These are phyloP conservation scores for Agrotis puta DNA, from an alignment of 2,888 invertebrate genomes.

Conservation along the genomic window DNA sequence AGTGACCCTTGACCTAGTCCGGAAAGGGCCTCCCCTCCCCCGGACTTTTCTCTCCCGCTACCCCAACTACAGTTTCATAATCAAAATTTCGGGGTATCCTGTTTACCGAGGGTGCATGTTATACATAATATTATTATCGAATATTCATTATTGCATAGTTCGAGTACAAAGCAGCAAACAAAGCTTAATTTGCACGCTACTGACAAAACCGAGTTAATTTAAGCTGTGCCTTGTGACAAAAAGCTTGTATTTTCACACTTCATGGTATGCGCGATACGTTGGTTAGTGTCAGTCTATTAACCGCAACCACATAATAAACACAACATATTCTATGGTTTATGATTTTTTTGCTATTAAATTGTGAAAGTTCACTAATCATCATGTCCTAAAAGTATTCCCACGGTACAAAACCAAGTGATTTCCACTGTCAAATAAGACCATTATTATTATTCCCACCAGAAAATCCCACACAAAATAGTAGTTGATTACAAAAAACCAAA, in stretches of 20 bases:
- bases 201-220: neutral
- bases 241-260: neutral
- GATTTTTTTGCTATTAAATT: neutral
- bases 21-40: slow-evolving; percentile 66
- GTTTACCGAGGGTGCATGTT: slow-evolving; percentile 25
- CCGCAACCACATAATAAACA: neutral
- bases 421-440: neutral
- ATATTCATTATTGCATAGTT: slow-evolving; percentile 29
- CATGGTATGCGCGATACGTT: neutral
- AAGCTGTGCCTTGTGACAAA: neutral
- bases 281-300: neutral
- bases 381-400: slow-evolving; percentile 6
- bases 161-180: slow-evolving; percentile 8
- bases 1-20: slow-evolving; percentile 82
- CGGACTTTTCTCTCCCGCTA: slow-evolving; percentile 65
- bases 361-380: neutral
- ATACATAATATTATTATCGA: slow-evolving; percentile 24
- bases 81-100: slow-evolving; percentile 54
- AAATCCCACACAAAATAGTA: slow-evolving; percentile 8
- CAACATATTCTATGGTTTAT: neutral
- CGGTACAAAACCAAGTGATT: neutral
- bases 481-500: slow-evolving; percentile 18
- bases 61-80: slow-evolving; percentile 70
- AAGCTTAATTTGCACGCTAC: neutral
- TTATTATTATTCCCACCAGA: slow-evolving; percentile 10